A percentile compares a stretch with the other conserved stretches of the same genome.
Evolutionary conservation across 2,113 vertebrate genomes (phyloP).

Genomic region (Erythrocercus mccallii): DNA sequence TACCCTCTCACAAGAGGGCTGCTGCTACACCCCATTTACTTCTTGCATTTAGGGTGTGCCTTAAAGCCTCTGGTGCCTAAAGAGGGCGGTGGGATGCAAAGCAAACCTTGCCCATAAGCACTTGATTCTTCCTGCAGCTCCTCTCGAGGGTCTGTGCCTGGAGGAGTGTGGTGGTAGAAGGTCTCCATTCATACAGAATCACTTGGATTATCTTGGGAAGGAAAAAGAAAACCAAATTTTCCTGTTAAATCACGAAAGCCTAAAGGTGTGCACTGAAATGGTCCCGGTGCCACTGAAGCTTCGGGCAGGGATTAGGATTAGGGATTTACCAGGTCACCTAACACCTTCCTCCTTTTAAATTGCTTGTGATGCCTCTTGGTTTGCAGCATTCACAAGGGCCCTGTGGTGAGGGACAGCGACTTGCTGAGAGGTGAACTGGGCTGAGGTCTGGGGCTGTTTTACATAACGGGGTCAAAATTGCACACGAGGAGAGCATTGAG

Average conservation of each 20-base stretch:
- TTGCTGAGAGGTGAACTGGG: not conserved
- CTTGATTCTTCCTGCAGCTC: not conserved
- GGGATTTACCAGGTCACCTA: not conserved
- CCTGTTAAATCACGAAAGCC: not conserved
- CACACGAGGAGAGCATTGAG: not conserved
- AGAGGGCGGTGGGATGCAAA: not conserved
- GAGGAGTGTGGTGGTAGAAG: accelerated
- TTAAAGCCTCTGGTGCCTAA: not conserved
- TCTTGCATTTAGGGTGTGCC: not conserved
- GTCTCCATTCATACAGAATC: not conserved
- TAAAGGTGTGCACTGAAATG: accelerated
- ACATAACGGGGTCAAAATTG: not conserved
- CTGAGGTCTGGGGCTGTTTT: not conserved
- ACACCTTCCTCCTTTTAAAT: accelerated
- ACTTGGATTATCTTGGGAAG: not conserved
- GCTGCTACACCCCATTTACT: not conserved
- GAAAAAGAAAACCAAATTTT: not conserved
- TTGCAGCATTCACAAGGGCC: not conserved
- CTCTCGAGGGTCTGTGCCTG: not conserved
- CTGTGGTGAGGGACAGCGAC: not conserved
- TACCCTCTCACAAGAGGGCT: not conserved
- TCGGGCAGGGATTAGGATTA: not conserved
- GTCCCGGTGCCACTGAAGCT: not conserved
- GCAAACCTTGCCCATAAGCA: not conserved
- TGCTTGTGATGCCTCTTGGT: not conserved